Percentiles rank a stretch among this genome's conserved stretches.
Evolutionary conservation across 2,113 vertebrate species (phyloP).

Genomic region (Hippocampus comes): DNA sequence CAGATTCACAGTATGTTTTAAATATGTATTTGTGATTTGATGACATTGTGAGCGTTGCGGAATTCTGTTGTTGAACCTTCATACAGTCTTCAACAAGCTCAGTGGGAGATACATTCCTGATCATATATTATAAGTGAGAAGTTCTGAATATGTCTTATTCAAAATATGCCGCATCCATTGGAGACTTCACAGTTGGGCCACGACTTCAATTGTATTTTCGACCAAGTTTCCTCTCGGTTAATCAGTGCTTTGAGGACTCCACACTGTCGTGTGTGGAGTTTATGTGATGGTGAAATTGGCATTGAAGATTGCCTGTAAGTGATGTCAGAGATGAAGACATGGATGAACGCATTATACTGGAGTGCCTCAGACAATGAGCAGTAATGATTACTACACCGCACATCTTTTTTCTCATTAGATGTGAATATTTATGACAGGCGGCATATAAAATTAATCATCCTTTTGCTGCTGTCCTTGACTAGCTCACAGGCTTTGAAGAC

Average conservation of each 20-base stretch:
- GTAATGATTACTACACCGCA: constrained; percentile 11
- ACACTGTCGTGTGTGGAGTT: neutral
- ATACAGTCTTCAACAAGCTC: neutral
- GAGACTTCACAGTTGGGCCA: neutral
- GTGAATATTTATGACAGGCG: constrained; percentile 41
- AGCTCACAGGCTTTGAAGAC: constrained; percentile 16
- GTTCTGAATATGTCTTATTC: neutral
- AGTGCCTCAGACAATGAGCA: neutral
- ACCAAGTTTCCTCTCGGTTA: neutral
- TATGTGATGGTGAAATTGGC: neutral
- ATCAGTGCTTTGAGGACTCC: neutral
- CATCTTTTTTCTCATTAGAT: constrained; percentile 12
- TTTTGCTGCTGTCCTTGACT: constrained; percentile 30
- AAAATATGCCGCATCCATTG: neutral
- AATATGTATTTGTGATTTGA: neutral
- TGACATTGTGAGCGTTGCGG: neutral
- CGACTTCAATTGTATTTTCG: neutral
- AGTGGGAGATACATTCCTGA: neutral
- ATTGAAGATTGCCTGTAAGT: neutral
- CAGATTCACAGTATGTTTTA: neutral
- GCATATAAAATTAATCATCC: constrained; percentile 41
- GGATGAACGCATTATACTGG: neutral
- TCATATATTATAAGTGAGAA: neutral
- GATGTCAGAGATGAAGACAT: neutral
- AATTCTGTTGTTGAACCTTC: too few relatives aligned